These are phyloP conservation scores for Trilocha varians DNA, from an alignment of 2,888 invertebrate genomes.

Conservation along the genomic window DNA sequence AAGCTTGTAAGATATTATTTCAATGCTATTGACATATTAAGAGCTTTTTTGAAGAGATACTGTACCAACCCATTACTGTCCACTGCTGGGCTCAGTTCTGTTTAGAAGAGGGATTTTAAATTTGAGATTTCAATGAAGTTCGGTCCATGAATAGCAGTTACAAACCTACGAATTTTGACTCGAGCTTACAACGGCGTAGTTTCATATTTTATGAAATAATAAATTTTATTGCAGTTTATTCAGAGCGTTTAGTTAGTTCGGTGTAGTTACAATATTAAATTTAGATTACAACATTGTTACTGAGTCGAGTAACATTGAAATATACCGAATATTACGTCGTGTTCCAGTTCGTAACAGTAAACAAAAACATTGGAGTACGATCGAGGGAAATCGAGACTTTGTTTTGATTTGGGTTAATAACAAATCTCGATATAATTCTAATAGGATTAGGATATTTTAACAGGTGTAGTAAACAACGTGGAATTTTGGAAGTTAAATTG, in stretches of 20 bases:
- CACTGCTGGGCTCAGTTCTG: too few species aligned
- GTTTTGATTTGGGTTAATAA: not conserved
- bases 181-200: too few species aligned
- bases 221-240: not conserved
- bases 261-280: not conserved
- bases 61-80: too few species aligned
- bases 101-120: too few species aligned
- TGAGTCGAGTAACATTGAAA: not conserved
- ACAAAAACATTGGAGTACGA: not conserved
- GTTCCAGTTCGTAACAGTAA: not conserved
- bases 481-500: too few species aligned
- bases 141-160: too few species aligned
- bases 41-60: too few species aligned
- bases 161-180: too few species aligned
- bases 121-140: too few species aligned
- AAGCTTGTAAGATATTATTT: too few species aligned
- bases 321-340: not conserved
- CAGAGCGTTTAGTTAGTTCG: not conserved
- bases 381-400: not conserved
- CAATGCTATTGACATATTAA: too few species aligned
- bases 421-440: not conserved
- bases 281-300: not conserved
- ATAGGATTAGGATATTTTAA: not conserved
- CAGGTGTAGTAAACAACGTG: not conserved
- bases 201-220: too few species aligned